Conservation (phyloP, 2,797 vertebrate species). For the Melanogrammus aeglefinus region DNA sequence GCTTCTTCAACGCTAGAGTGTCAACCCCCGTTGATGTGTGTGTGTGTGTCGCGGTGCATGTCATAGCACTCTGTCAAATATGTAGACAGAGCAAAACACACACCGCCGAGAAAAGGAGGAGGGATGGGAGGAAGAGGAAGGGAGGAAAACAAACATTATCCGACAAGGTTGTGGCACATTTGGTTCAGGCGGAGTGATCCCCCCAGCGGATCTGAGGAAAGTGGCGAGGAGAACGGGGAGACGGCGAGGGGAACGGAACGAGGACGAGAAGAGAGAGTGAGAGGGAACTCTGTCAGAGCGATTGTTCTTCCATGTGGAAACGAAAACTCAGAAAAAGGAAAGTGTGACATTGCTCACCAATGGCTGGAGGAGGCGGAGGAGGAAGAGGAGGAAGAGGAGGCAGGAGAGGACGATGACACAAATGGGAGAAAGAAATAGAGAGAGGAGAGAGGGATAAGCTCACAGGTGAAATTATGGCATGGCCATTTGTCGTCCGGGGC, state of each 20-base stretch:
- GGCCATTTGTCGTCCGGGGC: constrained; percentile 28
- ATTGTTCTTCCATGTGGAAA: constrained; percentile 76
- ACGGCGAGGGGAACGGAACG: background rate
- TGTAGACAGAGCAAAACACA: constrained; percentile 59
- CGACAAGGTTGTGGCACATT: constrained; percentile 71
- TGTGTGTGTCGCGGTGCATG: constrained; percentile 29
- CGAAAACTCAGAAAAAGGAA: constrained; percentile 64
- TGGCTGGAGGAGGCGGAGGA: constrained; percentile 30
- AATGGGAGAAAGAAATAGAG: constrained; percentile 26
- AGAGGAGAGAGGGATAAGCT: constrained; percentile 17
- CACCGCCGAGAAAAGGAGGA: constrained; percentile 31
- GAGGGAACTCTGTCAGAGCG: constrained; percentile 58
- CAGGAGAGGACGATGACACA: constrained; percentile 24
- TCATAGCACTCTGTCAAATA: constrained; percentile 63
- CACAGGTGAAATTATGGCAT: constrained; percentile 15
- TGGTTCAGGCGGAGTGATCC: constrained; percentile 65
- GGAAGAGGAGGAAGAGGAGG: constrained; percentile 27
- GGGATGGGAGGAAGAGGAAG: constrained; percentile 26
- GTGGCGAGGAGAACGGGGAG: constrained; percentile 40
- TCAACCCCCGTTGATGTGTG: constrained; percentile 36
- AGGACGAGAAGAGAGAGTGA: constrained; percentile 16
- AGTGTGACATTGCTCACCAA: constrained; percentile 58
- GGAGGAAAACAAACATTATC: constrained; percentile 63
- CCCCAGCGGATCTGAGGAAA: constrained; percentile 55
- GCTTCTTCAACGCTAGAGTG: constrained; percentile 38